These are phyloP conservation scores for Pyxicephalus adspersus DNA, from an alignment of 2,113 vertebrate species.

Conservation along the genomic window DNA sequence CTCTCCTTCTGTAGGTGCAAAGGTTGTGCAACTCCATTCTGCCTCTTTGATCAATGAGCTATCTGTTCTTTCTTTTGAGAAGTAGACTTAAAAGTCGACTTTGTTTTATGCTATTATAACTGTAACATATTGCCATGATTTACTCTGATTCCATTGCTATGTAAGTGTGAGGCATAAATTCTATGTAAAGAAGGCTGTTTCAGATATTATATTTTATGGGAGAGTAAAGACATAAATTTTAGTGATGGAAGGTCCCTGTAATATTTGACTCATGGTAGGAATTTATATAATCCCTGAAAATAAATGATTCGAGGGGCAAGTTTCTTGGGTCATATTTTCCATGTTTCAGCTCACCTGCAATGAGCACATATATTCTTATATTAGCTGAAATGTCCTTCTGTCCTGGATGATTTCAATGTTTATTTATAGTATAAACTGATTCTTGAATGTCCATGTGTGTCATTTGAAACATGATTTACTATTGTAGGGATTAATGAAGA, in stretches of 20 bases:
- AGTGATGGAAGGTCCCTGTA: constrained; percentile 19
- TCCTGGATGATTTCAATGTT: constrained; percentile 6
- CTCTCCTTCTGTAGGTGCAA: too few relatives aligned
- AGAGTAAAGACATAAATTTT: constrained; percentile 1
- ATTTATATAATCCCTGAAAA: constrained; percentile 36
- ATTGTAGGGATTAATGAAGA: not conserved
- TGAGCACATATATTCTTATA: constrained; percentile 11
- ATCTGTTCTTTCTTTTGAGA: not conserved
- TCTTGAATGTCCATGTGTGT: not conserved
- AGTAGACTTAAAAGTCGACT: constrained; percentile 12
- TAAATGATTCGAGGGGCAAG: constrained; percentile 20
- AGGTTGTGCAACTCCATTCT: too few relatives aligned
- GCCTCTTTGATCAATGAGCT: constrained; percentile 2
- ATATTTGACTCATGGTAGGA: constrained; percentile 29
- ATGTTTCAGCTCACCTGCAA: constrained; percentile 42
- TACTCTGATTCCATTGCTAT: constrained; percentile 28
- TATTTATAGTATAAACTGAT: constrained; percentile 2
- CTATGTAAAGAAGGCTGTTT: constrained; percentile 1
- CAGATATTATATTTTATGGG: constrained; percentile 26
- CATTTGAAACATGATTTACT: constrained; percentile 6
- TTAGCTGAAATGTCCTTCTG: constrained; percentile 23
- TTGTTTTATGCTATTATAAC: not conserved
- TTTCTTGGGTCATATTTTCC: constrained; percentile 32
- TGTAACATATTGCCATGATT: constrained; percentile 6
- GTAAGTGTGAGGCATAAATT: constrained; percentile 13